These are phyloP conservation scores for Anser cygnoides DNA, from an alignment of 2,113 vertebrate genomes.

Conservation along the genomic window DNA sequence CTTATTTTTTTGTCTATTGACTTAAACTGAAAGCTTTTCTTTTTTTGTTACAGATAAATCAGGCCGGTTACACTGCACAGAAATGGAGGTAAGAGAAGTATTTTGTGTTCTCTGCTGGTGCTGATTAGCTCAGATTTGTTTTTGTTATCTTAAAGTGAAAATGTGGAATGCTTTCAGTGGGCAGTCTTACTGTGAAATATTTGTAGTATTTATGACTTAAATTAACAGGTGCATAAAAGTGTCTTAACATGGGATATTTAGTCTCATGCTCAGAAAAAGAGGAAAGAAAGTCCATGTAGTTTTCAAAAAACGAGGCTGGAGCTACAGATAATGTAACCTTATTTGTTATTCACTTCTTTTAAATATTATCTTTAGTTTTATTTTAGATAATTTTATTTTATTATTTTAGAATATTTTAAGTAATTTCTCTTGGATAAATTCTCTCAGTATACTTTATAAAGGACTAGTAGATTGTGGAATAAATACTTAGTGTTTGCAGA, in stretches of 20 bases:
- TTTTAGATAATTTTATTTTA: background rate
- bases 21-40: background rate
- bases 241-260: background rate
- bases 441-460: background rate
- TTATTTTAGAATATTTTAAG: background rate
- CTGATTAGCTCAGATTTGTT: background rate
- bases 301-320: background rate
- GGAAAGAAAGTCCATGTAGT: background rate
- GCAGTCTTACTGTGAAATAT: background rate
- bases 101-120: background rate
- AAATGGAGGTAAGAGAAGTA: constrained; percentile 87
- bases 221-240: background rate
- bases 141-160: background rate
- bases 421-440: background rate
- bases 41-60: constrained; percentile 81
- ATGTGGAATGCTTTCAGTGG: background rate
- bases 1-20: background rate
- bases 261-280: background rate
- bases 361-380: background rate
- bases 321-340: background rate
- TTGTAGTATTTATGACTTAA: background rate
- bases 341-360: background rate
- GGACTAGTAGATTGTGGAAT: background rate
- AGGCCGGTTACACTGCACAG: constrained; percentile 77
- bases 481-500: background rate